Evolutionary conservation across 2,797 vertebrate species (phyloP).

Genomic region (Leptodactylus fallax): DNA sequence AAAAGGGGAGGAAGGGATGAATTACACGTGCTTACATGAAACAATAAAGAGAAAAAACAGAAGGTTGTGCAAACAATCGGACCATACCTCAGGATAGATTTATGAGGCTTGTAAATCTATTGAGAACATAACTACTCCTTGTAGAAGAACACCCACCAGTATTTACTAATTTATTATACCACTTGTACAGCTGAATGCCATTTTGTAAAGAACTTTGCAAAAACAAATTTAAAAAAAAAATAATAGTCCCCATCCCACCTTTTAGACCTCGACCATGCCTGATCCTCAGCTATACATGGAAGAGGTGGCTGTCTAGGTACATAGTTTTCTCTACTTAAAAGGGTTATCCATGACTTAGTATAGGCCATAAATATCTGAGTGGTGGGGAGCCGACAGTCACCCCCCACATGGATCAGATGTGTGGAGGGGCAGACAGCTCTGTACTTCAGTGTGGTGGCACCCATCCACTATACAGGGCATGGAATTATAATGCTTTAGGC

Average conservation of each 20-base stretch:
- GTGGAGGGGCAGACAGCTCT: too few species aligned
- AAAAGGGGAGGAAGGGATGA: conserved; percentile 7
- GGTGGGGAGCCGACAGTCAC: too few species aligned
- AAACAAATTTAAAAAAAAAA: not conserved
- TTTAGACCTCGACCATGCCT: too few species aligned
- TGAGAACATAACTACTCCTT: not conserved
- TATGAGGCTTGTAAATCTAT: not conserved
- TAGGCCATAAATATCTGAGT: too few species aligned
- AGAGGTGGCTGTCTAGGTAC: too few species aligned
- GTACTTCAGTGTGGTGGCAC: too few species aligned
- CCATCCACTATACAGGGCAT: too few species aligned
- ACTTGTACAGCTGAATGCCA: not conserved
- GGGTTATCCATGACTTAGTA: too few species aligned
- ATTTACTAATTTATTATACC: not conserved
- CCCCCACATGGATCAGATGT: too few species aligned
- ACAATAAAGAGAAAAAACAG: not conserved
- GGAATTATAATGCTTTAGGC: too few species aligned
- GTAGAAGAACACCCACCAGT: not conserved
- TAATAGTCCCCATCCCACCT: not conserved
- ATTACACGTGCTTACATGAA: conserved; percentile 35
- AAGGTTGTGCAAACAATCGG: conserved; percentile 7
- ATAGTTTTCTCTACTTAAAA: too few species aligned
- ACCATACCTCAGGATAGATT: not conserved
- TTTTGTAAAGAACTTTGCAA: not conserved
- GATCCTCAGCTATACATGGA: too few species aligned